Percentiles rank a stretch among this genome's conserved stretches.
These are phyloP conservation scores for Sthenelais limicola DNA, from an alignment of 2,888 invertebrate genomes.

Conservation along the genomic window DNA sequence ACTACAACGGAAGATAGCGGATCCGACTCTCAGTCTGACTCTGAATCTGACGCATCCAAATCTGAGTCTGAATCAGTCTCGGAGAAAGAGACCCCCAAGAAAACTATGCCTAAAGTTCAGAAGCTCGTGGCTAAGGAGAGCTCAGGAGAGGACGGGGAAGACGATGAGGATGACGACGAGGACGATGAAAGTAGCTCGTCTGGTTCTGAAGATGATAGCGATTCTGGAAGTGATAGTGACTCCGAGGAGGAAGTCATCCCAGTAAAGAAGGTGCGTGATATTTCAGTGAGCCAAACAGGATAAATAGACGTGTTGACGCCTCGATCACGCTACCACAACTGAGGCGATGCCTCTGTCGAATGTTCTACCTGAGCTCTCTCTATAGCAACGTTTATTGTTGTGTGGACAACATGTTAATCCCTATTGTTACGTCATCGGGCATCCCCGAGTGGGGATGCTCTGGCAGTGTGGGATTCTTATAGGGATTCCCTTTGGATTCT, in stretches of 20 bases:
- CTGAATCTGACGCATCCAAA: conserved; percentile 43
- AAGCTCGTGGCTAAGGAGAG: conserved; percentile 31
- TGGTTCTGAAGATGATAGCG: conserved; percentile 43
- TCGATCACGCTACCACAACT: no score
- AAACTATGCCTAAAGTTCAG: conserved; percentile 38
- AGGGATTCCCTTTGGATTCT: no score
- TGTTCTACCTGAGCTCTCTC: no score
- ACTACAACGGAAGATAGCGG: conserved; percentile 45
- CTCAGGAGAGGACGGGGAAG: conserved; percentile 41
- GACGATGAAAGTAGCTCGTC: conserved; percentile 20
- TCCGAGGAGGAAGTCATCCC: conserved; percentile 49
- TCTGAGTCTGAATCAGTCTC: conserved; percentile 45
- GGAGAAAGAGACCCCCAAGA: conserved; percentile 49
- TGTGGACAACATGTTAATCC: no score
- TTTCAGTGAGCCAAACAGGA: no score
- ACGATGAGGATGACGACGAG: conserved; percentile 42
- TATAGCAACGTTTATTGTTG: no score
- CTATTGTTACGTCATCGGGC: no score
- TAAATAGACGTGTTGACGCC: no score
- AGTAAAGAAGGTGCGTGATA: conserved; percentile 17
- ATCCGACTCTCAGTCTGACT: conserved; percentile 41
- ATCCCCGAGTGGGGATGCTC: no score
- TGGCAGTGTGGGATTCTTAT: no score
- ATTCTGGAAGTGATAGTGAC: conserved; percentile 55
- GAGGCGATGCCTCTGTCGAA: no score